Base-by-base conservation (phyloP, 1,140 invertebrate genomes). In the Drosophila lowei region DNA sequence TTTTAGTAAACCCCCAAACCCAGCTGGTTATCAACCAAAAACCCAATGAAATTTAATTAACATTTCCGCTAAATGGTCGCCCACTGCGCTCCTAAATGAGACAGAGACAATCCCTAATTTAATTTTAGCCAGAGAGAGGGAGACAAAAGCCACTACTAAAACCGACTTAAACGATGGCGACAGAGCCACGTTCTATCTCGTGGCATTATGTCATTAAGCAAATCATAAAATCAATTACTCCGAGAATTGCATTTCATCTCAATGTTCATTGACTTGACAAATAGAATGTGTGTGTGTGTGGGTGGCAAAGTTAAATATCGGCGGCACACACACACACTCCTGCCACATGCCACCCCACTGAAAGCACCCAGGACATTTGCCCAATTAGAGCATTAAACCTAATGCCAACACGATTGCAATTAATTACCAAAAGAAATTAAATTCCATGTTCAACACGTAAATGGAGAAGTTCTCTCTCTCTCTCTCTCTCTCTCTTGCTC, bases 361-460 rank as follows among this genome's bases (percentile, higher is more conserved):
- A 38, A 38, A 13, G 41, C 50, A 56, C 44, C 50, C 63, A 28
- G 44, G 5, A 63, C 68, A 79, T 79, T 71, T 77, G 63, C 59
- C 65, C 78, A 81, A 86, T 86, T 88, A 88, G 74, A 78, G 67
- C 83, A 88, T 88, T 88, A 88, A 88, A 83, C 75, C 66, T 88
- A 88, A 88, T 88, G 74, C 83, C 83, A 88, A 88, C 83, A 88
- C 83, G 83, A 88, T 88, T 88, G 83, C 83, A 88, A 88, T 88
- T 88, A 88, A 88, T 88, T 88, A 88, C 83, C 83, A 68, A 88
- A 38, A 79, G 83, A 88, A 88, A 88, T 88, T 88, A 88, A 88
- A 88, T 88, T 88, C 75, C 75, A 88, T 83, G 83, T 79, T 88
- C 83, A 88, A 88, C 83, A 88, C 83, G 83, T 88, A 70, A 73